Evolutionary conservation across 2,888 invertebrate genomes (phyloP).

Genomic region (Tortricodes alternella): DNA sequence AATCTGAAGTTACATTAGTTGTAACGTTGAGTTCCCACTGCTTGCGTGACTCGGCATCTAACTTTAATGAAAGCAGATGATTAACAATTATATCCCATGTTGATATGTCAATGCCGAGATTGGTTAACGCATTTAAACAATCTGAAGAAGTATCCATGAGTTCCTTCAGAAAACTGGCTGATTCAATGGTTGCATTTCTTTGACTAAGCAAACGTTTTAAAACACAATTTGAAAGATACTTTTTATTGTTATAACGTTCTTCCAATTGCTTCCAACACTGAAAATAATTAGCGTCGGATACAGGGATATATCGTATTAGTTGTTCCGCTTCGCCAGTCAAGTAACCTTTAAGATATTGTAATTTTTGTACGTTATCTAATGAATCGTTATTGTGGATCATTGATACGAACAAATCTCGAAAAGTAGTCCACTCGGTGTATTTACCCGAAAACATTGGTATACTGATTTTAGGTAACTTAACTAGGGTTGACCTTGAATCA

Average conservation of each 20-base stretch:
- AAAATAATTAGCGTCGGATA: conserved; percentile 5
- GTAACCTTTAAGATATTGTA: neutral
- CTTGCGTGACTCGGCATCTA: conserved; percentile 19
- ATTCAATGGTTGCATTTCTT: neutral
- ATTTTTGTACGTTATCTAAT: neutral
- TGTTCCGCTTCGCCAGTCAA: neutral
- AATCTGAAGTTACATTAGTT: neutral
- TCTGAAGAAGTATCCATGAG: conserved; percentile 19
- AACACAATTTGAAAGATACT: conserved; percentile 11
- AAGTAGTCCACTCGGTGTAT: neutral
- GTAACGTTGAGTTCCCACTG: conserved; percentile 17
- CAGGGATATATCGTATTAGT: conserved; percentile 4
- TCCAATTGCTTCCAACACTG: conserved; percentile 20
- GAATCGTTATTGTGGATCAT: neutral
- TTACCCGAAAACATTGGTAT: conserved; percentile 1
- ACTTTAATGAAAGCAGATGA: conserved; percentile 6
- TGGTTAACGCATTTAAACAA: conserved; percentile 12
- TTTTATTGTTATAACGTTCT: conserved; percentile 21
- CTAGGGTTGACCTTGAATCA: neutral
- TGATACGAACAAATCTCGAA: neutral
- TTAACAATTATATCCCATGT: conserved; percentile 26
- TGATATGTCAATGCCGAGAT: conserved; percentile 3
- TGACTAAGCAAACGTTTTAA: conserved; percentile 16
- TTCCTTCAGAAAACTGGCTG: conserved; percentile 8
- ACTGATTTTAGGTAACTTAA: neutral